Percentiles rank a stretch among this genome's conserved stretches.
phyloP scores from a whole-genome alignment of 2,113 vertebrate species.

The Eulemur rufifrons region DNA sequence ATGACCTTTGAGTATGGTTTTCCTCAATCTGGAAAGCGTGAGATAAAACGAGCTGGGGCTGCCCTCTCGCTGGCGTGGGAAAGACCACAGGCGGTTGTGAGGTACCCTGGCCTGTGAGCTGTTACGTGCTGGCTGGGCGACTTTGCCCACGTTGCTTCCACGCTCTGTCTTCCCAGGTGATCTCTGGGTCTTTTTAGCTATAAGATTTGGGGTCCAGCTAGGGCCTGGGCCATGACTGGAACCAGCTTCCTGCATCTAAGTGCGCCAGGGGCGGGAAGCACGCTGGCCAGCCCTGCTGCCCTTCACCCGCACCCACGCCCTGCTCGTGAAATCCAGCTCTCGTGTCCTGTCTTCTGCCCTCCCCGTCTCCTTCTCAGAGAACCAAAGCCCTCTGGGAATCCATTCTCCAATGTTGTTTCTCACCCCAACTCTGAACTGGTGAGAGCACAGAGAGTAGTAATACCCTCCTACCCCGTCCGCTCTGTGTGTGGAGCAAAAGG shows the following conservation, averaged over 20 bases:
- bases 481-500: neutral
- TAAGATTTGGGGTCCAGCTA: neutral
- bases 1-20: neutral
- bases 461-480: accelerated
- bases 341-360: neutral
- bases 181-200: neutral
- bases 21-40: neutral
- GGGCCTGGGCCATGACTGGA: too few relatives aligned
- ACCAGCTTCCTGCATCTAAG: neutral
- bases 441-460: neutral
- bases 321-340: neutral
- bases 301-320: neutral
- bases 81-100: neutral
- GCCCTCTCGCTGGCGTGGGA: neutral
- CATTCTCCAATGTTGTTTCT: neutral
- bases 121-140: neutral
- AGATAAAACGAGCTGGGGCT: neutral
- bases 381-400: neutral
- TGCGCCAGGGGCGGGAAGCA: accelerated
- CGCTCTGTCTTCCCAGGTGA: neutral
- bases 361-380: neutral
- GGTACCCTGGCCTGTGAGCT: neutral
- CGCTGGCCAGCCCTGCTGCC: neutral
- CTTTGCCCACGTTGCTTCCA: neutral
- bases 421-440: neutral